phyloP scores from a whole-genome alignment of 2,113 vertebrate genomes.

The Dromaius novaehollandiae region DNA sequence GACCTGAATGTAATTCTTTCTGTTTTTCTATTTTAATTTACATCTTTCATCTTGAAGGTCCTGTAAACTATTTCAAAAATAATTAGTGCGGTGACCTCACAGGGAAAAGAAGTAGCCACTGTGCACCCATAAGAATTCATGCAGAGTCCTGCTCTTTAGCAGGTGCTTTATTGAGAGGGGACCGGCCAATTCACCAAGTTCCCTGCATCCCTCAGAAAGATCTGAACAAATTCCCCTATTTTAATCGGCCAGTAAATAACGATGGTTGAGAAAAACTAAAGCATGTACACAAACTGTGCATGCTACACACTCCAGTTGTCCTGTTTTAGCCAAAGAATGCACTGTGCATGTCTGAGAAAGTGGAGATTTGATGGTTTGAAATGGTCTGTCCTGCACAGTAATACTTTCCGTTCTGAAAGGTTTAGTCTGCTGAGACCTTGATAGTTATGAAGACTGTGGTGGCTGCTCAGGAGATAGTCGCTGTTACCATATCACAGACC shows the following conservation, averaged over 20 bases:
- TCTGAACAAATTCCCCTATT: background rate
- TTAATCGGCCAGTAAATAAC: background rate
- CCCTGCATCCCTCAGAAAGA: background rate
- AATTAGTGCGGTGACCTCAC: background rate
- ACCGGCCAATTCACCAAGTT: background rate
- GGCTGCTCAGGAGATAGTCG: background rate
- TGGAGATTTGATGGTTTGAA: background rate
- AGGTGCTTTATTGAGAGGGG: background rate
- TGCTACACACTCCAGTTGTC: background rate
- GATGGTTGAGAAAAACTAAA: background rate
- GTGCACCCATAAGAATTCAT: background rate
- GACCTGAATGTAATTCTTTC: background rate
- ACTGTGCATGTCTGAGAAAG: accelerated
- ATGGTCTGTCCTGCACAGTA: background rate
- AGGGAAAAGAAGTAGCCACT: background rate
- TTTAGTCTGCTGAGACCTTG: background rate
- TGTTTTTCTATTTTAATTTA: constrained; percentile 34
- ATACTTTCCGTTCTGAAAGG: background rate
- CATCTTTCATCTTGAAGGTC: constrained; percentile 10
- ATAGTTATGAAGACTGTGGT: background rate
- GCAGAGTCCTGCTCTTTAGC: background rate
- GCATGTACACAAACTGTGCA: accelerated
- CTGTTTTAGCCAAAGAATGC: background rate
- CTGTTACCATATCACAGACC: background rate
- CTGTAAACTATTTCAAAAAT: constrained; percentile 10